Conservation (phyloP, 2,888 invertebrate species). For the Ryuthela nishihirai region DNA sequence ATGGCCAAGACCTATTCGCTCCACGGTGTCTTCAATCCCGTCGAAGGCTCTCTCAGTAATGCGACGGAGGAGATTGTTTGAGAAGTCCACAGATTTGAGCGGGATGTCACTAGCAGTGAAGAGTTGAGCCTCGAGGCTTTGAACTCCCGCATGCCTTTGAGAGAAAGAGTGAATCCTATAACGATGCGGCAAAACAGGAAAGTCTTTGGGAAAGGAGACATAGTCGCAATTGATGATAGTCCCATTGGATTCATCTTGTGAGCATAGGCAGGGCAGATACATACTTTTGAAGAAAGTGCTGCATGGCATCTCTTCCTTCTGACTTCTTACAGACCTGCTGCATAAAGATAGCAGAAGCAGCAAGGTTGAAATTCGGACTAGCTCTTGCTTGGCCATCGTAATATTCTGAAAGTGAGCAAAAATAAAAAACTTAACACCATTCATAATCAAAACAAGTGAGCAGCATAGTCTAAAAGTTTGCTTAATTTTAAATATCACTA, state of each 20-base stretch:
- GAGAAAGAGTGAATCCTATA: constrained; percentile 75
- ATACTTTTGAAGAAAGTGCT: constrained; percentile 8
- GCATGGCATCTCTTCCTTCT: constrained; percentile 8
- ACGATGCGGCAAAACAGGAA: constrained; percentile 69
- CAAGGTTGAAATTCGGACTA: too few species aligned
- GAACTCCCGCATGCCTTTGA: constrained; percentile 62
- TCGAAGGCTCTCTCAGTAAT: constrained; percentile 71
- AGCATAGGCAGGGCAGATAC: constrained; percentile 66
- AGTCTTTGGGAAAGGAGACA: constrained; percentile 74
- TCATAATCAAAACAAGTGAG: too few species aligned
- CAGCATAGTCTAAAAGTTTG: too few species aligned
- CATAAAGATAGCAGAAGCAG: too few species aligned
- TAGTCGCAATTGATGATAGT: constrained; percentile 78
- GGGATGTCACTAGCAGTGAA: constrained; percentile 69
- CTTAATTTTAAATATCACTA: too few species aligned
- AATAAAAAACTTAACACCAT: too few species aligned
- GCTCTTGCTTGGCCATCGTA: too few species aligned
- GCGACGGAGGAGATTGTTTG: constrained; percentile 72
- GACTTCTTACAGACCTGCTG: too few species aligned
- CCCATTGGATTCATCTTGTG: constrained; percentile 47
- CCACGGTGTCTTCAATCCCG: constrained; percentile 63
- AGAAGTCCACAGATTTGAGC: constrained; percentile 72
- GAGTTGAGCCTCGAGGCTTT: constrained; percentile 64
- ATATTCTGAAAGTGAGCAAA: too few species aligned
- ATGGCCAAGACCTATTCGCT: constrained; percentile 67